Evolutionary conservation across 2,797 vertebrate species (phyloP).

Genomic region (Amblyopsis hoosieri): DNA sequence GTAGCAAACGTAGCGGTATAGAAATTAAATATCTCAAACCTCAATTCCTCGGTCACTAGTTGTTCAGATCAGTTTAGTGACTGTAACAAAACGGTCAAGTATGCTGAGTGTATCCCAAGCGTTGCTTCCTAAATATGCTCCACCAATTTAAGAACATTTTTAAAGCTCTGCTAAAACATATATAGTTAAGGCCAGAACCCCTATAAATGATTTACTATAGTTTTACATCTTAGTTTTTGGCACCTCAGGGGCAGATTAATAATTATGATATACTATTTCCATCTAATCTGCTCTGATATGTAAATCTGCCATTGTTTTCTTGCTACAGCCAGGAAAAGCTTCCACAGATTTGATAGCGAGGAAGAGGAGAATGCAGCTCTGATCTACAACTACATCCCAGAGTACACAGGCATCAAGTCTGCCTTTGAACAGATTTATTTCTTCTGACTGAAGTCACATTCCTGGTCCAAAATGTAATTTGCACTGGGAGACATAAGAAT

Average conservation of each 20-base stretch:
- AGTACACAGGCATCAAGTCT: conserved; percentile 28
- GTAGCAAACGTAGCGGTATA: too few relatives aligned
- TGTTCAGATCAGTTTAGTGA: too few relatives aligned
- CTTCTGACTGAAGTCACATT: conserved; percentile 42
- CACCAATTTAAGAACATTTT: too few relatives aligned
- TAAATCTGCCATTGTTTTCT: conserved; percentile 13
- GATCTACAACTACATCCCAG: conserved; percentile 76
- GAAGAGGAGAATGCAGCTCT: conserved; percentile 62
- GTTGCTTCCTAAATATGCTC: too few relatives aligned
- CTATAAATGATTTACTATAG: too few relatives aligned
- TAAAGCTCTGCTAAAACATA: too few relatives aligned
- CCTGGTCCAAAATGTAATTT: not conserved
- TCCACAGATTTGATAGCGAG: conserved; percentile 66
- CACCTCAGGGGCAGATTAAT: not conserved
- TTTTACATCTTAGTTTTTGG: not conserved
- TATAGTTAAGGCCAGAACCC: too few relatives aligned
- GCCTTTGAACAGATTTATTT: conserved; percentile 59
- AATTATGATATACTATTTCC: not conserved
- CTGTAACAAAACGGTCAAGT: too few relatives aligned
- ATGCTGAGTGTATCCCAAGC: too few relatives aligned
- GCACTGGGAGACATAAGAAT: conserved; percentile 7
- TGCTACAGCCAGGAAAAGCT: conserved; percentile 75
- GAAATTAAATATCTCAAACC: too few relatives aligned
- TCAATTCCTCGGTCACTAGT: too few relatives aligned
- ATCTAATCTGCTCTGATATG: not conserved